Conservation (phyloP, 2,113 vertebrate species). For the Mastomys natalensis region DNA sequence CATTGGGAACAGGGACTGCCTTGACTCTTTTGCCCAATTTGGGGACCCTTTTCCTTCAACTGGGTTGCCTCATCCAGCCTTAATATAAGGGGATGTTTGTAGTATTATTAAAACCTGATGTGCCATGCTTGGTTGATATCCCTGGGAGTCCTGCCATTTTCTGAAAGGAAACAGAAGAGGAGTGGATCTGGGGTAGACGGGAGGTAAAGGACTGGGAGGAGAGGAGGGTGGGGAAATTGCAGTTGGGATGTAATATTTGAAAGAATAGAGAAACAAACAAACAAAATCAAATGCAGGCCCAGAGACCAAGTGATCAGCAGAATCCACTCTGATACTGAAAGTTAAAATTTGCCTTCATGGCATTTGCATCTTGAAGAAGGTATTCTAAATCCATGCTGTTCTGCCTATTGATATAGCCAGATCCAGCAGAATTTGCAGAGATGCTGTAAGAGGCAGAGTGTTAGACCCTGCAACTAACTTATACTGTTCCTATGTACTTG, state of each 20-base stretch:
- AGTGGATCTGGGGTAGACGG: background rate
- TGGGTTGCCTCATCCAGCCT: background rate
- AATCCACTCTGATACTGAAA: background rate
- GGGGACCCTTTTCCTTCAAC: background rate
- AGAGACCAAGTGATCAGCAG: background rate
- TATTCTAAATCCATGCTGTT: background rate
- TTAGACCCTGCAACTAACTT: conserved; percentile 18
- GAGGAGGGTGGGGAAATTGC: background rate
- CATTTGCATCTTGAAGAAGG: conserved; percentile 4
- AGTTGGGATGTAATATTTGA: background rate
- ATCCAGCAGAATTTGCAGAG: background rate
- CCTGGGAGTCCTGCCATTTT: background rate
- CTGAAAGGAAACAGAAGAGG: background rate
- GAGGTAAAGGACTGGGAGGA: background rate
- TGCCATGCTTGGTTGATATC: background rate
- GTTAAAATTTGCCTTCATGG: background rate
- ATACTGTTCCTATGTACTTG: background rate
- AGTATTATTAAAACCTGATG: background rate
- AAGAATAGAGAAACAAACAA: background rate
- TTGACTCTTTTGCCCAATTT: background rate
- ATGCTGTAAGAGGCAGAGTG: background rate
- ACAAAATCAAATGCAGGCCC: background rate
- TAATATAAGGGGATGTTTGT: background rate
- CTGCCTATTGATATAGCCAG: background rate
- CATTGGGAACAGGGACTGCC: background rate